Percentiles rank a stretch among this genome's conserved stretches.
Evolutionary conservation across 2,797 vertebrate genomes (phyloP).

Genomic region (Acanthiza pusilla): DNA sequence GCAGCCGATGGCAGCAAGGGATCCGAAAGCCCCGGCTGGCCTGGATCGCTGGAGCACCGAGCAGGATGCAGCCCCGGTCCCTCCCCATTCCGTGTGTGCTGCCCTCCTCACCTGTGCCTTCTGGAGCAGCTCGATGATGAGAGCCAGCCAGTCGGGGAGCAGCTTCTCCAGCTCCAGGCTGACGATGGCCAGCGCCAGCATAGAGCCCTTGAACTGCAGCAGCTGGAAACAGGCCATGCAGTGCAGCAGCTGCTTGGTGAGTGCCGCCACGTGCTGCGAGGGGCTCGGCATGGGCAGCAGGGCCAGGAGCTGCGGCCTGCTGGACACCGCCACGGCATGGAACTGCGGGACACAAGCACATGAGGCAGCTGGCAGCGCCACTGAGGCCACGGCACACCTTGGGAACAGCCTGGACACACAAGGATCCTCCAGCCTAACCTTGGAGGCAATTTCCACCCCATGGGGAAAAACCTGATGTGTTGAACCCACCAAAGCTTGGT

Average conservation of each 20-base stretch:
- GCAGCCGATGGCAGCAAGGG: rapidly evolving
- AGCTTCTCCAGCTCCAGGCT: constrained; percentile 95
- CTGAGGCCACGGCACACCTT: neutral
- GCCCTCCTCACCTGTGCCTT: constrained; percentile 78
- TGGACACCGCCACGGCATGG: constrained; percentile 86
- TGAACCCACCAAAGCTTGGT: neutral
- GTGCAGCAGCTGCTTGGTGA: constrained; percentile 86
- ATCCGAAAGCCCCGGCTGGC: rapidly evolving
- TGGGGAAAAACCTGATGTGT: rapidly evolving
- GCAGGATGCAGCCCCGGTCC: rapidly evolving
- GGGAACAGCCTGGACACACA: rapidly evolving
- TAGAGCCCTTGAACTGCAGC: constrained; percentile 89
- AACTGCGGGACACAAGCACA: constrained; percentile 74
- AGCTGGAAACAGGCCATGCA: constrained; percentile 88
- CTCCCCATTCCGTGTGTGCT: rapidly evolving
- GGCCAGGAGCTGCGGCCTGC: constrained; percentile 81
- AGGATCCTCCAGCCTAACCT: neutral
- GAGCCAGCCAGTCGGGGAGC: constrained; percentile 91
- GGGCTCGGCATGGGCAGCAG: constrained; percentile 77
- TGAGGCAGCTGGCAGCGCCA: neutral
- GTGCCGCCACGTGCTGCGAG: constrained; percentile 85
- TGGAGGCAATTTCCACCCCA: rapidly evolving
- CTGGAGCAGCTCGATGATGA: constrained; percentile 91
- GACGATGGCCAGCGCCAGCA: constrained; percentile 91
- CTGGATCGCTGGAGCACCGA: rapidly evolving